Evolutionary conservation across 2,113 vertebrate species (phyloP).

Genomic region (Rhegmatorhina hoffmannsi): DNA sequence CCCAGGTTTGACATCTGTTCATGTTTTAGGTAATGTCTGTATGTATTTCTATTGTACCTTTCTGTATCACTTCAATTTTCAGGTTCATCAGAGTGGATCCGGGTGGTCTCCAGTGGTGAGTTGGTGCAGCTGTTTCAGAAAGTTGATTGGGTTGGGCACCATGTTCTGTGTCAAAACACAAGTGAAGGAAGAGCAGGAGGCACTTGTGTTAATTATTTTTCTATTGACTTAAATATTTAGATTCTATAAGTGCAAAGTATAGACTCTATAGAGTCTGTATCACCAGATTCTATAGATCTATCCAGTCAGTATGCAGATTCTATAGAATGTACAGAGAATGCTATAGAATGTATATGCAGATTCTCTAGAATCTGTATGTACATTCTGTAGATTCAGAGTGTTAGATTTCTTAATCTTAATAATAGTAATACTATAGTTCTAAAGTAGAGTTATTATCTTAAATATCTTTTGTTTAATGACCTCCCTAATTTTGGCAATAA

Average conservation of each 20-base stretch:
- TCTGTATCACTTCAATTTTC: background rate
- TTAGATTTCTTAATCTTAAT: background rate
- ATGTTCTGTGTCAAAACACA: background rate
- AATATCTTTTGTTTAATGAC: background rate
- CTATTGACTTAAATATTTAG: background rate
- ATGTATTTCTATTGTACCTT: background rate
- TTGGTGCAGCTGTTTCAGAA: background rate
- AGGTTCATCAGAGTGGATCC: slow-evolving; percentile 98
- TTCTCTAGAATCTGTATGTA: background rate
- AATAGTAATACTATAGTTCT: background rate
- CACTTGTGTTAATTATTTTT: background rate
- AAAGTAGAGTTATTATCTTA: background rate
- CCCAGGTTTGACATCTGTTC: fast-evolving
- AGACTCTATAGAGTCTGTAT: background rate
- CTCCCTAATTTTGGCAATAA: background rate
- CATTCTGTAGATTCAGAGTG: background rate
- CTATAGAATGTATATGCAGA: background rate
- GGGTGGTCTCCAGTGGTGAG: slow-evolving; percentile 99
- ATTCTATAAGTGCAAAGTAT: background rate
- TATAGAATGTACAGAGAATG: background rate
- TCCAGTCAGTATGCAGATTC: background rate
- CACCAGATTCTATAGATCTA: fast-evolving
- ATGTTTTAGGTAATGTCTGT: fast-evolving
- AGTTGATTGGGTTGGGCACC: background rate
- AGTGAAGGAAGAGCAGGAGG: background rate